Evolutionary conservation across 2,888 invertebrate genomes (phyloP).

Genomic region (Luperina testacea): DNA sequence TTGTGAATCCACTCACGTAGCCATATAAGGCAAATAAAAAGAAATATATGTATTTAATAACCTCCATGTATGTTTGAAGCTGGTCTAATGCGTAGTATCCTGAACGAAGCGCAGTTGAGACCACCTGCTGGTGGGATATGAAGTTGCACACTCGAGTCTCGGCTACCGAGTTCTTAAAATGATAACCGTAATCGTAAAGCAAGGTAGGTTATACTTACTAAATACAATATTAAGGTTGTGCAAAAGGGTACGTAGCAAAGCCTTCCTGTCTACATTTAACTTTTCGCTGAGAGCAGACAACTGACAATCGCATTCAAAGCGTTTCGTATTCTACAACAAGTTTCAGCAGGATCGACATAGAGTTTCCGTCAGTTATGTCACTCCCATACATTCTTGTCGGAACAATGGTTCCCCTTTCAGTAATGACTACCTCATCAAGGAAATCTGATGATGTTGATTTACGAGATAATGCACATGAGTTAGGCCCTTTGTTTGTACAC

Average conservation of each 20-base stretch:
- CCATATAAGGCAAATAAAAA: constrained; percentile 40
- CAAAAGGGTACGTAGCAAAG: neutral
- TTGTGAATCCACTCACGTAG: constrained; percentile 37
- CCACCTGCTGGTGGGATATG: constrained; percentile 44
- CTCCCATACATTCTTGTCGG: neutral
- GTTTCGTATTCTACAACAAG: neutral
- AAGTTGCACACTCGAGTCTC: constrained; percentile 4
- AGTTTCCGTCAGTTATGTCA: neutral
- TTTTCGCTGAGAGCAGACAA: neutral
- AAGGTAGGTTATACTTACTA: neutral
- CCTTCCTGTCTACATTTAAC: neutral
- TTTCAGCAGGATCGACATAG: neutral
- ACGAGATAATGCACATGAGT: neutral
- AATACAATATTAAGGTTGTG: neutral
- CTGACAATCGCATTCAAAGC: neutral
- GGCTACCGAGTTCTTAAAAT: constrained; percentile 24
- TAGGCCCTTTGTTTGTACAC: neutral
- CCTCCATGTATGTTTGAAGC: constrained; percentile 15
- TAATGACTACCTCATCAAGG: neutral
- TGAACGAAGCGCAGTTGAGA: constrained; percentile 29
- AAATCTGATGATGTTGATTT: neutral
- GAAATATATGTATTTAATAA: constrained; percentile 58
- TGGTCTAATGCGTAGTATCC: constrained; percentile 28
- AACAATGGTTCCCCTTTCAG: neutral
- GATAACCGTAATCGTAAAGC: constrained; percentile 10